Evolutionary conservation across 2,113 vertebrate genomes (phyloP).

Genomic region (Paratilapia polleni): DNA sequence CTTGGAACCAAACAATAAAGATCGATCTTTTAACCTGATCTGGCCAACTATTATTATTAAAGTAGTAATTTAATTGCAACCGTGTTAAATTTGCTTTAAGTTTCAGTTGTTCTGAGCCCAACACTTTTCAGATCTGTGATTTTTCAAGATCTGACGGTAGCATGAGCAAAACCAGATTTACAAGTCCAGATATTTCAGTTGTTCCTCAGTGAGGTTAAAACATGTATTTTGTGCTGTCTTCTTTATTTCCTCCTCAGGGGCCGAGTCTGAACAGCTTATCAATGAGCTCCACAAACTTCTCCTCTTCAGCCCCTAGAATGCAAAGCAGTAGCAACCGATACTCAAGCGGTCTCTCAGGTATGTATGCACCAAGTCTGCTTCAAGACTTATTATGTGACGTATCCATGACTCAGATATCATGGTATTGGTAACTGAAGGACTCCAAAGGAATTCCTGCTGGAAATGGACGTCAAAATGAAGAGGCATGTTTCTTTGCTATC

Average conservation of each 20-base stretch:
- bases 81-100: too few relatives aligned
- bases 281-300: conserved; percentile 59
- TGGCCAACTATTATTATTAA: not conserved
- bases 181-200: not conserved
- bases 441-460: not conserved
- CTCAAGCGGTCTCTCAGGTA: conserved; percentile 53
- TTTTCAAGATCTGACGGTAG: too few relatives aligned
- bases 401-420: not conserved
- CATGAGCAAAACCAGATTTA: not conserved
- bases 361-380: not conserved
- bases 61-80: not conserved
- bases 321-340: conserved; percentile 56
- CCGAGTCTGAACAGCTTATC: conserved; percentile 50
- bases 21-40: not conserved
- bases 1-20: not conserved
- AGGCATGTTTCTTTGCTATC: not conserved
- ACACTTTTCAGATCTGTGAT: too few relatives aligned
- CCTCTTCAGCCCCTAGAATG: conserved; percentile 49
- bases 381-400: not conserved
- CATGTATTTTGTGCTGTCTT: not conserved
- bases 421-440: not conserved
- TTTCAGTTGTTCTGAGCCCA: too few relatives aligned
- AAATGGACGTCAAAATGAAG: not conserved
- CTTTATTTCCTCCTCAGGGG: conserved; percentile 52
- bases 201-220: not conserved